Base-by-base conservation (phyloP, 2,888 invertebrate genomes). In the Amblyteles armatorius region DNA sequence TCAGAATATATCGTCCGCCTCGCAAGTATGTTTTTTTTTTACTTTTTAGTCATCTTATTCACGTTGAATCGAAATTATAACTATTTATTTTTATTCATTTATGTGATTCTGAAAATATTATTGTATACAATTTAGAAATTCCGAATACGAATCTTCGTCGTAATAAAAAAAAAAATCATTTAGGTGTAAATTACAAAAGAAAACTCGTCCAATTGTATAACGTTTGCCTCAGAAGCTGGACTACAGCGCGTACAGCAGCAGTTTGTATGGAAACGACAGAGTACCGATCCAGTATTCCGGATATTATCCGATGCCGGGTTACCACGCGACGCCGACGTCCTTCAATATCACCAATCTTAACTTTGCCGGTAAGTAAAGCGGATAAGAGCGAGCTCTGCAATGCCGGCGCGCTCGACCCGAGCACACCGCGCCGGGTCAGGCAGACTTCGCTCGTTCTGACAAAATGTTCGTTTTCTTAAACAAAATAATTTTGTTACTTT, bases 251-350 rank as follows among this genome's bases (percentile, higher is more conserved):
- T 93, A 94, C 82, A 89, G 93, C 80, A 85, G 85, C 81, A 91
- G 91, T 86, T 88, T 94, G 19, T 94, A 94, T 72, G 91, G 92
- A 86, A 94, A 94, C 83, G 94, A 94, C 88, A 92, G 93, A 90
- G 93, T 93, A 89, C 91, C 93, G 65, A 85, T 93, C 77, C 94
- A 94, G 88, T 94, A 94, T 91, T 91, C 94, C 78, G 91, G 92
- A 79, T 94, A 94, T 88, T 94, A 94, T 84, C 92, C 94, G 33
- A 90, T 94, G 90, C 91, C 93, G 48, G 92, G 93, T 22, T 94
- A 94, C 87, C 94, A 93, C 76, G 87, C 92, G 26, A 89, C 93
- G 9, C 92, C 94, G 40, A 85, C 93, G 22, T 91, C 94, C 4
- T 94, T 94, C 85, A 93, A 93, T 83, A 91, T 93, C 86, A 91